A percentile compares a stretch with the other conserved stretches of the same genome.
These are phyloP conservation scores for Helicolenus hilgendorfi DNA, from an alignment of 2,797 vertebrate genomes.

Conservation along the genomic window DNA sequence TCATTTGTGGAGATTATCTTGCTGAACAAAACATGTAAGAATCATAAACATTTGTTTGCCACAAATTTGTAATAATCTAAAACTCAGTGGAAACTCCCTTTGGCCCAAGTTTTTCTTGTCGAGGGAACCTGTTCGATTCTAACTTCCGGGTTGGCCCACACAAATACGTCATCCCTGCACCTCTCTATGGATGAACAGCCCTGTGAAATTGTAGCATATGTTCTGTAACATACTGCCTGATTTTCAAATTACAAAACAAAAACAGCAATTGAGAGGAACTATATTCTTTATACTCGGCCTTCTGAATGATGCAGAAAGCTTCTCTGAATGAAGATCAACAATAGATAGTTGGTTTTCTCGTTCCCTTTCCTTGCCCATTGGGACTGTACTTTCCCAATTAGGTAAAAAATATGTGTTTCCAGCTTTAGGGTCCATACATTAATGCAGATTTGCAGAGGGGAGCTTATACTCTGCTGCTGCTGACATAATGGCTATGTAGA, in stretches of 20 bases:
- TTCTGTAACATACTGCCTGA: neutral
- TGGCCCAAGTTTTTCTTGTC: no score
- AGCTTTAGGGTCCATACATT: conserved; percentile 11
- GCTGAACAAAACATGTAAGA: no score
- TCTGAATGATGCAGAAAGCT: neutral
- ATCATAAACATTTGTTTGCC: no score
- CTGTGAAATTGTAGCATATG: neutral
- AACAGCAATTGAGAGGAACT: neutral
- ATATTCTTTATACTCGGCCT: neutral
- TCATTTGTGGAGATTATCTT: no score
- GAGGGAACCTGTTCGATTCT: no score
- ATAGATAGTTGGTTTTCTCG: neutral
- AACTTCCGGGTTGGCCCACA: no score
- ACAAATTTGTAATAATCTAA: no score
- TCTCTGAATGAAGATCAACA: neutral
- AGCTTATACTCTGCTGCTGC: conserved; percentile 10
- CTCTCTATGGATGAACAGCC: neutral
- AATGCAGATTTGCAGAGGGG: conserved; percentile 24
- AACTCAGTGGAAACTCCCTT: no score
- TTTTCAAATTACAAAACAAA: neutral
- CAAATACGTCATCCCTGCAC: no score
- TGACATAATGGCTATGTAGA: conserved; percentile 37
- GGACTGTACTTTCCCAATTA: neutral
- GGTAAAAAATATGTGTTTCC: conserved; percentile 14
- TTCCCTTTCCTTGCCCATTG: neutral